Conservation (phyloP, 2,797 vertebrate species). For the Myioborus melanocephalus region DNA sequence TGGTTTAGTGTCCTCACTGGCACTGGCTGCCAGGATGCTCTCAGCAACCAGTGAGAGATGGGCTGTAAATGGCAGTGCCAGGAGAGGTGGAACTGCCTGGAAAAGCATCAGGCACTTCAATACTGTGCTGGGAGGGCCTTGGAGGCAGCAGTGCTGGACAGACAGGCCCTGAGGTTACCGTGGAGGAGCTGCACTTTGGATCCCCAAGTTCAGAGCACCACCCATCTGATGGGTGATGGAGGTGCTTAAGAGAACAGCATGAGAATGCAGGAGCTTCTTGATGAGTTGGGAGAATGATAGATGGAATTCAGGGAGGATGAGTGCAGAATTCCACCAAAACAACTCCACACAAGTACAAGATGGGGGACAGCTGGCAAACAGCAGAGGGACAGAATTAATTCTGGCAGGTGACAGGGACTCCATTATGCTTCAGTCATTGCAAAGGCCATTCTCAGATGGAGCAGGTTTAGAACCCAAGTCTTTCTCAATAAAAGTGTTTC, state of each 20-base stretch:
- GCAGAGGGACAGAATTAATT: background rate
- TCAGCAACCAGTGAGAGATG: background rate
- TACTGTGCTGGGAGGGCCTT: background rate
- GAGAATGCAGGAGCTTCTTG: background rate
- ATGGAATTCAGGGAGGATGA: background rate
- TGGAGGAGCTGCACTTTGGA: background rate
- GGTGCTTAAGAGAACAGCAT: background rate
- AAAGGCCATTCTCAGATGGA: background rate
- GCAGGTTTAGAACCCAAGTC: background rate
- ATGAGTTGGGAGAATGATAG: background rate
- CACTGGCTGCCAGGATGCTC: background rate
- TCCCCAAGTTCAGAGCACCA: background rate
- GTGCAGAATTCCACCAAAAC: background rate
- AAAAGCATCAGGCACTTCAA: background rate
- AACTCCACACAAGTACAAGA: background rate
- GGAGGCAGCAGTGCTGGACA: background rate
- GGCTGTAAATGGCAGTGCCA: background rate
- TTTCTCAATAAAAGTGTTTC: background rate
- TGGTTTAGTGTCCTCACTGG: background rate
- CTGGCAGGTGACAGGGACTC: background rate
- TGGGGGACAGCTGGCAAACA: background rate
- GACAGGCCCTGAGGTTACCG: background rate
- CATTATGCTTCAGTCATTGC: rapidly evolving
- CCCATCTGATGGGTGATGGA: background rate
- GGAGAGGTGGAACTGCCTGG: background rate